A percentile compares a stretch with the other conserved stretches of the same genome.
Conservation (phyloP, 2,113 vertebrate genomes). For the Callospermophilus lateralis region DNA sequence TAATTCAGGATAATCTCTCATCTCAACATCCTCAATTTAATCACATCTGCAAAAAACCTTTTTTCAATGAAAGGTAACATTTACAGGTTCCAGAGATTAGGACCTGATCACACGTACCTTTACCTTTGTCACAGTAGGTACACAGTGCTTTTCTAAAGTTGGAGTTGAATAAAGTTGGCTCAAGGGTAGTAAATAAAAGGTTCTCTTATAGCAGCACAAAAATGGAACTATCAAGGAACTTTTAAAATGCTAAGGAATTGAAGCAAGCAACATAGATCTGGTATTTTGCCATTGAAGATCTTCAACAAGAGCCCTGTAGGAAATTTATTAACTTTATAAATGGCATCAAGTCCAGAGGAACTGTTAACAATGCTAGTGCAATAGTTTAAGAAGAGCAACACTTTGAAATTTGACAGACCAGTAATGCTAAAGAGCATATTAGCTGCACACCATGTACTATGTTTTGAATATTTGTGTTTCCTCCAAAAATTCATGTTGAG, state of each 20-base stretch:
- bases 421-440: not conserved
- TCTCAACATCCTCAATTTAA: not conserved
- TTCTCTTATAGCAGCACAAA: not conserved
- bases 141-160: not conserved
- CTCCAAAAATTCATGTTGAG: not conserved
- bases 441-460: not conserved
- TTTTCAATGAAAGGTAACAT: not conserved
- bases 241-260: not conserved
- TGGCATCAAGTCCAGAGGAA: not conserved
- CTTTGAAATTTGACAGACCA: not conserved
- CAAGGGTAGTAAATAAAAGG: slow-evolving; percentile 11
- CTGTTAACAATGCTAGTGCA: not conserved
- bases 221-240: not conserved
- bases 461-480: not conserved
- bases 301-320: slow-evolving; percentile 17
- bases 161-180: not conserved
- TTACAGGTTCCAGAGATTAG: not conserved
- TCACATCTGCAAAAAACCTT: not conserved
- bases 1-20: not conserved
- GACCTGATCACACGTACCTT: not conserved
- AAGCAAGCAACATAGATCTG: not conserved
- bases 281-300: not conserved
- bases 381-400: slow-evolving; percentile 1
- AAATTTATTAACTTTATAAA: not conserved
- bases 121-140: not conserved